Conservation (phyloP, 2,113 vertebrate species). For the Notothenia coriiceps region DNA sequence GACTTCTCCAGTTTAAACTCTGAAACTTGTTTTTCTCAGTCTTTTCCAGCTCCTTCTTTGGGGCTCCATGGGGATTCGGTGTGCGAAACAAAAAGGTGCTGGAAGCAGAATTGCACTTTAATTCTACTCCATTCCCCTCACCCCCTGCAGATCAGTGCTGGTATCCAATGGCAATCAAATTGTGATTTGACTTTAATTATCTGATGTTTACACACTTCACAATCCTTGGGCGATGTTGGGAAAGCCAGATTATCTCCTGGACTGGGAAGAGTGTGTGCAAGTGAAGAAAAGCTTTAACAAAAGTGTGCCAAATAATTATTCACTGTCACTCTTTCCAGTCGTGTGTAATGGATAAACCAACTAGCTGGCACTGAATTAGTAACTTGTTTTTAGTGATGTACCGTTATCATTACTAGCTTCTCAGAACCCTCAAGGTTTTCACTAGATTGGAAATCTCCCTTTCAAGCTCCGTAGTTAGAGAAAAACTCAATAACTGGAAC, state of each 20-base stretch:
- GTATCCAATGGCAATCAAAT: conserved; percentile 45
- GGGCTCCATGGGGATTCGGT: conserved; percentile 45
- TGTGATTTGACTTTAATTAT: conserved; percentile 65
- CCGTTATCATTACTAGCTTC: conserved; percentile 62
- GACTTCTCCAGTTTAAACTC: conserved; percentile 44
- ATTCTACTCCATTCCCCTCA: conserved; percentile 18
- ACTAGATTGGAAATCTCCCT: conserved; percentile 43
- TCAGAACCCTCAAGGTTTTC: conserved; percentile 54
- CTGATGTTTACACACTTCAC: conserved; percentile 39
- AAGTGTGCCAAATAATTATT: conserved; percentile 42
- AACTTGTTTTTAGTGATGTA: conserved; percentile 65
- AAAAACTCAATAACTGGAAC: conserved; percentile 69
- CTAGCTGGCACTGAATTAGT: conserved; percentile 30
- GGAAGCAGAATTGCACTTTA: conserved; percentile 61
- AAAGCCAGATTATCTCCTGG: conserved; percentile 19
- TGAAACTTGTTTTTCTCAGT: conserved; percentile 66
- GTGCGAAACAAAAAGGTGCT: conserved; percentile 41
- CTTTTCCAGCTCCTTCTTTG: conserved; percentile 42
- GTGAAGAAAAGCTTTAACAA: conserved; percentile 27
- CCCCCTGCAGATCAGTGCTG: conserved; percentile 15
- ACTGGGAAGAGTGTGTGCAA: background rate
- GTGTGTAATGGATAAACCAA: conserved; percentile 34
- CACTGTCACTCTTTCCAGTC: conserved; percentile 37
- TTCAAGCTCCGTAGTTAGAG: conserved; percentile 42
- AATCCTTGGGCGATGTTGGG: conserved; percentile 43